A percentile compares a stretch with the other conserved stretches of the same genome.
Evolutionary conservation across 2,113 vertebrate genomes (phyloP).

Genomic region (Rhinoptilus africanus): DNA sequence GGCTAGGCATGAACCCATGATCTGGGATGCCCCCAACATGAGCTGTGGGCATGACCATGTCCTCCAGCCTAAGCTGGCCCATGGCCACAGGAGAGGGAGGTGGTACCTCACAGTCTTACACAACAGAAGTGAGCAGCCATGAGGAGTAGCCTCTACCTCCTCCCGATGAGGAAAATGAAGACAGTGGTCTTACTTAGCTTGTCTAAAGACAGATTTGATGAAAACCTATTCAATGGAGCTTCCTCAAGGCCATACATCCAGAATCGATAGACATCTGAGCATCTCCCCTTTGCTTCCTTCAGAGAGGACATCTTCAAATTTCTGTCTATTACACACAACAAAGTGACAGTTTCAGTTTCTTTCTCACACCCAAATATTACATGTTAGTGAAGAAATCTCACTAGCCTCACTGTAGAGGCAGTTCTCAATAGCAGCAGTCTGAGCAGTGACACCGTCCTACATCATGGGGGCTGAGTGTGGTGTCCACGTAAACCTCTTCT

Average conservation of each 20-base stretch:
- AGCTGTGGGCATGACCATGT: background rate
- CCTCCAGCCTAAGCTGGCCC: background rate
- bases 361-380: background rate
- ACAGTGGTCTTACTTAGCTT: background rate
- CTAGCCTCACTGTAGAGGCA: background rate
- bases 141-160: background rate
- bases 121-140: background rate
- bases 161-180: background rate
- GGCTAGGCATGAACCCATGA: fast-evolving
- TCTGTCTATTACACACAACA: background rate
- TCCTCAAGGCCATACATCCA: background rate
- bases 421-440: background rate
- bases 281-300: background rate
- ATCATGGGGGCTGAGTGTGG: fast-evolving
- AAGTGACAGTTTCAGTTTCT: background rate
- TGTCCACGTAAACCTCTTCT: background rate
- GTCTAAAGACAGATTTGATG: background rate
- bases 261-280: background rate
- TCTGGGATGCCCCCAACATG: fast-evolving
- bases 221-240: background rate
- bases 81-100: background rate
- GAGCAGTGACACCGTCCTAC: background rate
- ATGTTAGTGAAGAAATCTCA: background rate
- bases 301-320: background rate
- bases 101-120: fast-evolving